Evolutionary conservation across 2,797 vertebrate species (phyloP), one percentile per base, ranked within the genome.

Genomic region (Rhinichthys osculus): DNA sequence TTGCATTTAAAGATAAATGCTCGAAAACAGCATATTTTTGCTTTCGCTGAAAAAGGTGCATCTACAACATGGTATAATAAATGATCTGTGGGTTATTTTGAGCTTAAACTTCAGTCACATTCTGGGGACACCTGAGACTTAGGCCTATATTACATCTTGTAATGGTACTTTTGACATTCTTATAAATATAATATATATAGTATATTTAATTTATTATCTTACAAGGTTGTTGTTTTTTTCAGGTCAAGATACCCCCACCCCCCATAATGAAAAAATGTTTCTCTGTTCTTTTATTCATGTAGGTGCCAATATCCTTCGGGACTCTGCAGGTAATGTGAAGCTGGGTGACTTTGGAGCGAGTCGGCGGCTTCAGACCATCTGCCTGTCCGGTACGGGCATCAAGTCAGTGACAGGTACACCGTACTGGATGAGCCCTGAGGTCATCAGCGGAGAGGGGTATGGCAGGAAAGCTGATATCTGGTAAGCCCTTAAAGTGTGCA

Each of bases 381-480:
- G 98, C 83, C 95, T 99, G 33, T 99, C 98, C 0, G 98, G 98
- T 78, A 99, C 98, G 0, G 98, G 98, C 87, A 99, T 99, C 93
- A 99, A 97, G 88, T 99, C 98, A 0, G 98, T 98, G 92, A 99
- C 97, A 0, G 98, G 98, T 87, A 99, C 98, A 8, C 98, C 98
- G 0, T 99, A 99, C 92, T 99, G 98, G 98, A 99, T 99, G 98
- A 99, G 98, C 86, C 98, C 98, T 0, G 98, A 99, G 88, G 98
- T 99, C 78, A 99, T 99, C 92, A 99, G 98, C n/a, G 98, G 98
- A 71, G 98, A 99, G 91, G 98, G 98, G 14, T 99, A 99, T 0
- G 98, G 98, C 88, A 95, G 98, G 89, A 99, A 99, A 93, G 98
- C 98, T 0, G 98, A 99, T 91, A 98, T 99, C 92, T 99, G 98